Base-by-base conservation (phyloP, 2,888 invertebrate species). In the Bombylius discolor region DNA sequence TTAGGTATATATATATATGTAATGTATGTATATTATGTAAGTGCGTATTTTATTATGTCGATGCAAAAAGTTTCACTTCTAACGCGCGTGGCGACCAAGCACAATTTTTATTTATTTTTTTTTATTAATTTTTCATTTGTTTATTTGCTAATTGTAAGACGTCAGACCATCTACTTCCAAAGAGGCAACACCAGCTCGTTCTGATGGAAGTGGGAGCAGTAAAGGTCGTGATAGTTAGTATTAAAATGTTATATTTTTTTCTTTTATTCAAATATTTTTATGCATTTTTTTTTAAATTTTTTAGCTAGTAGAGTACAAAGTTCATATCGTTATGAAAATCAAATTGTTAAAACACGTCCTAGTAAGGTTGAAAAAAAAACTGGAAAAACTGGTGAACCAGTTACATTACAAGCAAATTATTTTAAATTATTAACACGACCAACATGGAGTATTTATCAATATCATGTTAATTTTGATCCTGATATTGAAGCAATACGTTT, bases 401-500 rank as follows among this genome's bases (percentile, higher is more conserved):
- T 87, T 0, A 66, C 69, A 2, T 64, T 90, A 3, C 60, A 49
- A 63, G 78, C 87, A 0, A 91, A 91, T 66, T 89, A 85, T 62
- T 89, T 87, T 62, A 75, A 78, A 1, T 67, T 90, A 0, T 60
- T 82, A 4, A 79, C 82, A 0, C 78, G 78, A 0, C 80, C 85
- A 0, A 78, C 83, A 53, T 91, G 89, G 88, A 64, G 66, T 5
- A 70, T 91, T 1, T 82, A 80, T 60, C 86, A 89, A 58, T 90
- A 90, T 67, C 78, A 81, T 33, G 89, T 91, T 0, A 84, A 85
- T 62, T 82, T 89, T 60, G 67, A 74, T 0, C 89, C 90, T 0
- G 81, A 82, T 1, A 82, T 88, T 60, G 89, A 89, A 62, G 70
- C 79, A 33, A 82, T 83, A 0, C 66, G 69, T 0, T 71, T 82